Evolutionary conservation across 2,113 vertebrate genomes (phyloP).

Genomic region (Oreochromis spilurus): DNA sequence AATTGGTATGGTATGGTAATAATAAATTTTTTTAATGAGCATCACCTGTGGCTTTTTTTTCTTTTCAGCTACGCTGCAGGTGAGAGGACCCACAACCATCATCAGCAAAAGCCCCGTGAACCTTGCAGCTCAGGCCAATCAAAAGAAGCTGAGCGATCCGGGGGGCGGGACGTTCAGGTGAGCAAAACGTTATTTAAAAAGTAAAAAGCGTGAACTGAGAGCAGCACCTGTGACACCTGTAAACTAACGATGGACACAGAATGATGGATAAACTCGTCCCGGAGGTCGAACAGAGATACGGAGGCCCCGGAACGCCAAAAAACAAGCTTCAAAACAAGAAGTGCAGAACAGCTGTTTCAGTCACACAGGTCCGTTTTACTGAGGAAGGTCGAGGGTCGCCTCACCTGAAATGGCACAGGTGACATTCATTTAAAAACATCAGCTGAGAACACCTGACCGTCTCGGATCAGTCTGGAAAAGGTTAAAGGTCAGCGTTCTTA

Average conservation of each 20-base stretch:
- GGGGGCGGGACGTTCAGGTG: slow-evolving; percentile 79
- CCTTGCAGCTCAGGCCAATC: slow-evolving; percentile 76
- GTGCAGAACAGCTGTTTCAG: not conserved
- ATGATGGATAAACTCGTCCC: rapidly evolving
- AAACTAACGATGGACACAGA: not conserved
- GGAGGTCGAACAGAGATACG: not conserved
- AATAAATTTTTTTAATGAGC: not conserved
- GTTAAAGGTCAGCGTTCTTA: not conserved
- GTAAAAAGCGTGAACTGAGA: not conserved
- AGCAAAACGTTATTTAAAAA: not conserved
- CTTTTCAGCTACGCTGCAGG: slow-evolving; percentile 56
- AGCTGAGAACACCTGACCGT: not conserved
- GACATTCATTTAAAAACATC: not conserved
- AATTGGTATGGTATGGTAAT: no score
- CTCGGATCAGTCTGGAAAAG: not conserved
- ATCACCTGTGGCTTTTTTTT: rapidly evolving
- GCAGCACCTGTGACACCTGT: not conserved
- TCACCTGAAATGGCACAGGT: not conserved
- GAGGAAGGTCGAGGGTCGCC: rapidly evolving
- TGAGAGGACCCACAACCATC: slow-evolving; percentile 71
- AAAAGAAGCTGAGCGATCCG: slow-evolving; percentile 79
- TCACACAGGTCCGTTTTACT: not conserved
- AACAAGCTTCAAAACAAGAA: not conserved
- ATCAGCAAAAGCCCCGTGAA: slow-evolving; percentile 67
- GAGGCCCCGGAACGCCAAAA: not conserved